Evolutionary conservation across 2,888 invertebrate species (phyloP), one percentile per base, ranked within the genome.

Genomic region (Prenolepis imparis): DNA sequence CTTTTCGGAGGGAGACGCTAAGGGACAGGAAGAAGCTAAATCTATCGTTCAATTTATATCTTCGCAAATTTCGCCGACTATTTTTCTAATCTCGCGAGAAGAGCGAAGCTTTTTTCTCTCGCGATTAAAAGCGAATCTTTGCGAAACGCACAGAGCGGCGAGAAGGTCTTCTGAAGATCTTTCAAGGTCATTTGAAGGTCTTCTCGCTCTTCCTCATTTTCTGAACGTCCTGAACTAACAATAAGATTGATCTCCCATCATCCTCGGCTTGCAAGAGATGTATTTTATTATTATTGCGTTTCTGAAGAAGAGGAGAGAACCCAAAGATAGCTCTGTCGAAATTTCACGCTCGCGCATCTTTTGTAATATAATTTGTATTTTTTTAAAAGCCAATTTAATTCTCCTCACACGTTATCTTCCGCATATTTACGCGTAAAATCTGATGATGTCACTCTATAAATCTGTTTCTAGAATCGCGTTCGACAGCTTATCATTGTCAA

Each of bases 41-140:
- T 18, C 48, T 8, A n/a, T 52, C 52, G 8, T 52, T 52, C n/a
- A n/a, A n/a, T 52, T 52, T 4, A n/a, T n/a, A 18, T 0, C 18
- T 48, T 28, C 28, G 28, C 28, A 28, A 28, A 28, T 48, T 66
- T 66, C 81, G 87, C 84, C 84, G 55, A 80, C 84, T 75, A 15
- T 88, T 82, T 87, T 75, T 77, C 73, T 85, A 48, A 18, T 48
- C 18, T 48, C 6, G 48, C 6, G 18, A 48, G 18, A 48, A 18
- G 3, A 28, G 28, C 3, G 28, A 28, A 28, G 28, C 28, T 12
- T 44, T 44, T 44, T 44, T 44, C 44, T 15, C 18, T 18, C 18
- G 18, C 18, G 48, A 48, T 48, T 18, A 48, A 18, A 15, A 44
- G 48, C 18, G 48, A 48, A 48, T 48, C 18, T 48, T 48, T 18